Evolutionary conservation across 2,113 vertebrate species (phyloP).

Genomic region (Cynocephalus volans): DNA sequence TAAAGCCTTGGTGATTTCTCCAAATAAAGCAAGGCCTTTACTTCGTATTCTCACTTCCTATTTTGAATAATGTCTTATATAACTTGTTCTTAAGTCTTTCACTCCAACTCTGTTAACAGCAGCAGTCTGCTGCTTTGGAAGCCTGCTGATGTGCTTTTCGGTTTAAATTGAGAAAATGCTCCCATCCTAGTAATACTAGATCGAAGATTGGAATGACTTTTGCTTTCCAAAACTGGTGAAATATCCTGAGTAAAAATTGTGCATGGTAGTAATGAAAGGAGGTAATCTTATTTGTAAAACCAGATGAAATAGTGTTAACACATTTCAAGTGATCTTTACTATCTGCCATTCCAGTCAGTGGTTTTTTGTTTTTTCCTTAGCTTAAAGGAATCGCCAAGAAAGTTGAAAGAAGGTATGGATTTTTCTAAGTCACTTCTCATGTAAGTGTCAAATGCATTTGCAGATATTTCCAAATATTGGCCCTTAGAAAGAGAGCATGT

Average conservation of each 20-base stretch:
- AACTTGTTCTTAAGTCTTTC: background rate
- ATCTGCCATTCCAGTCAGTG: background rate
- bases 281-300: background rate
- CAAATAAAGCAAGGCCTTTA: background rate
- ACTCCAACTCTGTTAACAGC: background rate
- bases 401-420: conserved; percentile 76
- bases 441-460: background rate
- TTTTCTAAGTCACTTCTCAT: background rate
- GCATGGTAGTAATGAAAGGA: background rate
- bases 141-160: background rate
- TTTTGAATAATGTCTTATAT: background rate
- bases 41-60: background rate
- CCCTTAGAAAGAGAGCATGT: background rate
- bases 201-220: background rate
- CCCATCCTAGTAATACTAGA: background rate
- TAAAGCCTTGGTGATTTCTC: background rate
- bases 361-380: conserved; percentile 45
- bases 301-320: background rate
- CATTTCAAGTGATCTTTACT: background rate
- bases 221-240: background rate
- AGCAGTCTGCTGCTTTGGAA: background rate
- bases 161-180: background rate
- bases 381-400: conserved; percentile 71
- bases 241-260: background rate
- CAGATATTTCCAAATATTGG: background rate